These are phyloP conservation scores for Emydura subglobosa DNA, from an alignment of 2,113 vertebrate genomes.

Conservation along the genomic window DNA sequence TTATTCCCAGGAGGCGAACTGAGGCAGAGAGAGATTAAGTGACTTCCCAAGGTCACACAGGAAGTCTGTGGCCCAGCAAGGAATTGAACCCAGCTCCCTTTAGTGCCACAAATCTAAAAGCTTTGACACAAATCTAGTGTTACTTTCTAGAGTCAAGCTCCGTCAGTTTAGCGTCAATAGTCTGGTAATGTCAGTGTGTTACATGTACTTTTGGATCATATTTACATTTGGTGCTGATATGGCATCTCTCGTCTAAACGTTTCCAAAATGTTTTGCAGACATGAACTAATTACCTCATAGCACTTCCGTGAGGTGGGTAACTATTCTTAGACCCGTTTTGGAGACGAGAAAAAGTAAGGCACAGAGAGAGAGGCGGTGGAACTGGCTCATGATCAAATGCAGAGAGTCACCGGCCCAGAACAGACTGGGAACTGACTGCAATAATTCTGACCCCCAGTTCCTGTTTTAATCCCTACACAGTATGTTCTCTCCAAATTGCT, in stretches of 20 bases:
- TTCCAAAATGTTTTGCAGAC: not conserved
- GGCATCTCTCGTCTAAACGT: not conserved
- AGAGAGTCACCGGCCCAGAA: too few relatives aligned
- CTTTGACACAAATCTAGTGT: not conserved
- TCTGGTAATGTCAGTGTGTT: rapidly evolving
- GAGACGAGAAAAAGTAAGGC: not conserved
- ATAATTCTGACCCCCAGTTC: not conserved
- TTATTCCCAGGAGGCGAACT: not conserved
- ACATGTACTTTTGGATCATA: not conserved
- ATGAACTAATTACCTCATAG: not conserved
- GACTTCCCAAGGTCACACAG: not conserved
- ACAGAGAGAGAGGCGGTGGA: not conserved
- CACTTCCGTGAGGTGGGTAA: not conserved
- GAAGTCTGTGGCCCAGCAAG: not conserved
- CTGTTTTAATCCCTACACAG: not conserved
- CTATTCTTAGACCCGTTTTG: not conserved
- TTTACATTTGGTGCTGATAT: rapidly evolving
- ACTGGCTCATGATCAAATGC: not conserved
- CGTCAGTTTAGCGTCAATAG: not conserved
- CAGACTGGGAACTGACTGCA: not conserved
- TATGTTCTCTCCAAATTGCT: not conserved
- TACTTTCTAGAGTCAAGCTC: not conserved
- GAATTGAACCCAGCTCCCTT: not conserved
- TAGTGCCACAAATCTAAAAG: not conserved
- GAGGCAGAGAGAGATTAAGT: not conserved